Evolutionary conservation across 2,113 vertebrate genomes (phyloP).

Genomic region (Amblyopsis rosae): DNA sequence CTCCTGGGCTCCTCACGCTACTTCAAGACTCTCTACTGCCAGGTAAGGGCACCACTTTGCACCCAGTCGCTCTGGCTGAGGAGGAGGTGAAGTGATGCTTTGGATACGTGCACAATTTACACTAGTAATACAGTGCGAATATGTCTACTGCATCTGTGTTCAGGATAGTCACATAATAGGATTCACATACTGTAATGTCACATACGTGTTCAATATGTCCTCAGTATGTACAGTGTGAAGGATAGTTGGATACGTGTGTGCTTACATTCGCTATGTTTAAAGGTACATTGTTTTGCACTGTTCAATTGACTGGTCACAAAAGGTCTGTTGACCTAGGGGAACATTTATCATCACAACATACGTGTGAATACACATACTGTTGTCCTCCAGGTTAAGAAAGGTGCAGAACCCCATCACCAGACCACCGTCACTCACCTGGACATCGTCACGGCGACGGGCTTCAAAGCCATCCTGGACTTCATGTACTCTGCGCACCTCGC

Average conservation of each 20-base stretch:
- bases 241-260: no score
- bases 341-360: neutral
- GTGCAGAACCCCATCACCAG: conserved; percentile 85
- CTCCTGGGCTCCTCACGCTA: conserved; percentile 96
- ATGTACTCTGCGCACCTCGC: conserved; percentile 98
- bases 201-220: no score
- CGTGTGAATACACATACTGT: neutral
- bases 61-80: no score
- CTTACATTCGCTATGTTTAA: neutral
- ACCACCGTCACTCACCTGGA: conserved; percentile 96
- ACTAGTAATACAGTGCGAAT: no score
- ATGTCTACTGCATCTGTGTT: no score
- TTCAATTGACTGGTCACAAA: neutral
- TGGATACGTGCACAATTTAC: no score
- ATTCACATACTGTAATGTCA: no score
- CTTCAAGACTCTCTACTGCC: conserved; percentile 98
- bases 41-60: conserved; percentile 62
- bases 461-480: conserved; percentile 98
- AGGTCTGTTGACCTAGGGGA: neutral
- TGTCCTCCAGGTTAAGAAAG: conserved; percentile 84
- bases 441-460: conserved; percentile 96
- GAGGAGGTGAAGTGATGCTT: neutral
- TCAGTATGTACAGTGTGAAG: no score
- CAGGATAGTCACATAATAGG: no score
- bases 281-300: no score